Evolutionary conservation across 2,113 vertebrate genomes (phyloP).

Genomic region (Phycodurus eques): DNA sequence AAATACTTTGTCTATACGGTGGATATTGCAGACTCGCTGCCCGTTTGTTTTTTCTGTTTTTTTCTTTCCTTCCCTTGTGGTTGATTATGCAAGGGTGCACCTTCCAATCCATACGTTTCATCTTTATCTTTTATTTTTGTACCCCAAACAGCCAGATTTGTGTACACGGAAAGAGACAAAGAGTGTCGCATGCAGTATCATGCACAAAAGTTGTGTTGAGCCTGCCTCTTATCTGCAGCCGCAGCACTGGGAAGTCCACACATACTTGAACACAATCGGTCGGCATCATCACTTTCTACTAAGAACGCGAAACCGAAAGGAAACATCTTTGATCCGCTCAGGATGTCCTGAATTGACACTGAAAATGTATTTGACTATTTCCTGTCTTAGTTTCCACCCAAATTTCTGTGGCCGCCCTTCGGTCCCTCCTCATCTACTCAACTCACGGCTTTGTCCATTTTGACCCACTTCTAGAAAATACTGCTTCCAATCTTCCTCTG

Average conservation of each 20-base stretch:
- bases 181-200: constrained; percentile 8
- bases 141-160: too few relatives aligned
- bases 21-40: too few relatives aligned
- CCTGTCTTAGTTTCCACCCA: background rate
- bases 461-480: constrained; percentile 65
- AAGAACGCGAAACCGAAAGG: constrained; percentile 28
- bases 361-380: constrained; percentile 28
- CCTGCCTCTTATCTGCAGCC: constrained; percentile 52
- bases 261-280: constrained; percentile 31
- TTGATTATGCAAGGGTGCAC: too few relatives aligned
- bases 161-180: constrained; percentile 5
- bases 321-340: constrained; percentile 38
- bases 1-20: too few relatives aligned
- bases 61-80: too few relatives aligned
- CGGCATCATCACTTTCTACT: constrained; percentile 30
- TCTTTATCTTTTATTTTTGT: background rate
- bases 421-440: background rate
- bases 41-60: too few relatives aligned
- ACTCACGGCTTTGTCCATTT: constrained; percentile 44
- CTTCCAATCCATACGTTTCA: too few relatives aligned
- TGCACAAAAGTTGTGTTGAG: constrained; percentile 32
- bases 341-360: constrained; percentile 32
- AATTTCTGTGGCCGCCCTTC: too few relatives aligned
- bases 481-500: constrained; percentile 19
- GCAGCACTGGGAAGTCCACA: constrained; percentile 31